Evolutionary conservation across 2,797 vertebrate genomes (phyloP).

Genomic region (Nannoperca australis): DNA sequence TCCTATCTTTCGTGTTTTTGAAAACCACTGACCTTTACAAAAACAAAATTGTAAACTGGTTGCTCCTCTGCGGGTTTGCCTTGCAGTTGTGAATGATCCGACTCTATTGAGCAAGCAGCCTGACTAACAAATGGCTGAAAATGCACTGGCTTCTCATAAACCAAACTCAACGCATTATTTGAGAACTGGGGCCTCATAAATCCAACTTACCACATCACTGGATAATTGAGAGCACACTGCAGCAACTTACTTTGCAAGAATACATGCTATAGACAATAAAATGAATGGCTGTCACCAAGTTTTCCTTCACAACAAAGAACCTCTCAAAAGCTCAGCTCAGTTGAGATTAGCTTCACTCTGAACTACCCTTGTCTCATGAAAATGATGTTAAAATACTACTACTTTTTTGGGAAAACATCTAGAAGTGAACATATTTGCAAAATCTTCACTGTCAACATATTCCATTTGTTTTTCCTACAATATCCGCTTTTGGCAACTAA

Average conservation of each 20-base stretch:
- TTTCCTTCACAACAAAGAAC: neutral
- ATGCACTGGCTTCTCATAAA: neutral
- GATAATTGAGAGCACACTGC: neutral
- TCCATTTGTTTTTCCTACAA: neutral
- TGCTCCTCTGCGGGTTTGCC: neutral
- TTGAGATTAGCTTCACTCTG: neutral
- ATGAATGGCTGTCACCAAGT: neutral
- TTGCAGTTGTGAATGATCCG: neutral
- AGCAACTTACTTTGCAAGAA: neutral
- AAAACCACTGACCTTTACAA: slow-evolving; percentile 6
- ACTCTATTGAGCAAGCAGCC: slow-evolving; percentile 2
- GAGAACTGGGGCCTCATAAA: slow-evolving; percentile 1
- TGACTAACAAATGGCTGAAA: slow-evolving; percentile 5
- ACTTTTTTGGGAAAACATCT: neutral
- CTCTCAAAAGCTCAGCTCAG: neutral
- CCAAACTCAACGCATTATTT: neutral
- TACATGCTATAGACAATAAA: neutral
- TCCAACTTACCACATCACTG: neutral
- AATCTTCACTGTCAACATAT: neutral
- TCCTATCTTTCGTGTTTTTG: neutral
- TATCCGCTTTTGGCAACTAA: too few species aligned
- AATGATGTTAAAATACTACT: neutral
- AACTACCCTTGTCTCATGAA: neutral
- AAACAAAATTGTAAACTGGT: neutral
- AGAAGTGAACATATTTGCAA: neutral